phyloP scores from a whole-genome alignment of 2,113 vertebrate genomes.

The Gasterosteus nipponicus region DNA sequence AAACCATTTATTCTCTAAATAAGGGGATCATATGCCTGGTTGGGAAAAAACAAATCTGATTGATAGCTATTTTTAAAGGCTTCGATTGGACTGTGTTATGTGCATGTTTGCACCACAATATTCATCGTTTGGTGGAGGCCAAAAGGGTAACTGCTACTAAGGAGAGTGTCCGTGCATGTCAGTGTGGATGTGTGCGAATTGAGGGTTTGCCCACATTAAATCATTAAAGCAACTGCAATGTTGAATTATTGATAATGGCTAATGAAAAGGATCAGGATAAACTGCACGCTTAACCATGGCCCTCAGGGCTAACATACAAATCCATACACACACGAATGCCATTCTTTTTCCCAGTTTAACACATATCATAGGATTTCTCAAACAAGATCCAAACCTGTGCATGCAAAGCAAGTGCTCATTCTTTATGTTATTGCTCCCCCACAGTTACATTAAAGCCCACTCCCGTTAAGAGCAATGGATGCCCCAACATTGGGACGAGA shows the following conservation, averaged over 20 bases:
- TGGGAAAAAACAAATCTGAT: constrained; percentile 27
- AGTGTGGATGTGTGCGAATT: constrained; percentile 46
- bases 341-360: constrained; percentile 38
- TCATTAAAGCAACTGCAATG: constrained; percentile 71
- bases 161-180: constrained; percentile 39
- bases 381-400: constrained; percentile 5
- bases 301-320: constrained; percentile 50
- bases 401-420: not conserved
- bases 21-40: constrained; percentile 25
- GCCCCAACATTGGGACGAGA: constrained; percentile 17
- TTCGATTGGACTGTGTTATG: constrained; percentile 50
- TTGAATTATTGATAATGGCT: constrained; percentile 80
- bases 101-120: constrained; percentile 60
- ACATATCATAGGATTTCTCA: constrained; percentile 48
- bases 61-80: constrained; percentile 62
- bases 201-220: constrained; percentile 68
- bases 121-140: constrained; percentile 48
- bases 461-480: constrained; percentile 13
- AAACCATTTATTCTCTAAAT: constrained; percentile 50
- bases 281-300: constrained; percentile 73
- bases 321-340: constrained; percentile 14
- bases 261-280: constrained; percentile 82
- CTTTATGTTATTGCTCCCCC: constrained; percentile 25
- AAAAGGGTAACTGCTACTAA: constrained; percentile 55
- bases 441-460: constrained; percentile 12